phyloP scores from a whole-genome alignment of 2,888 invertebrate genomes.

The Tenodera sinensis region DNA sequence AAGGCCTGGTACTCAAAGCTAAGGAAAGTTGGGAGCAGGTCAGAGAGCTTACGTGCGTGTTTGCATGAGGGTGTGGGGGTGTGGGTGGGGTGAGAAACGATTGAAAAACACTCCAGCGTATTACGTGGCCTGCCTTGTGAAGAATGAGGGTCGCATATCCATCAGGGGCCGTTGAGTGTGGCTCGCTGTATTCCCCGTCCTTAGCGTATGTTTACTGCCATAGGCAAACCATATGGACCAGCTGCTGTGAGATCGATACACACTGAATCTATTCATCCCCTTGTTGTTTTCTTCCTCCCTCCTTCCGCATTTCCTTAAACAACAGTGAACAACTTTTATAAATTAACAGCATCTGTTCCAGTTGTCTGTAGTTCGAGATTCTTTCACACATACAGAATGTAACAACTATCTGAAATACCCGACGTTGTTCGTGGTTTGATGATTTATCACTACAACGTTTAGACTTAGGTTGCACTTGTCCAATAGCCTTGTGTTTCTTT shows the following conservation, averaged over 20 bases:
- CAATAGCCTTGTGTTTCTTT: no score
- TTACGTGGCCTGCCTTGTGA: constrained; percentile 9
- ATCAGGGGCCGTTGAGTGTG: background rate
- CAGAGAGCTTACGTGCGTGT: background rate
- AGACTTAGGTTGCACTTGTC: no score
- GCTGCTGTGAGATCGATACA: background rate
- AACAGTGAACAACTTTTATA: background rate
- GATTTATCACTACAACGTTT: no score
- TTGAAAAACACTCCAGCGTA: background rate
- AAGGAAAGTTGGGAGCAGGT: no score
- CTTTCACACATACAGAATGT: no score
- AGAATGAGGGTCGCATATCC: background rate
- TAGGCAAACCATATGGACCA: background rate
- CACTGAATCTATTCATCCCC: background rate
- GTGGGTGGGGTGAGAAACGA: background rate
- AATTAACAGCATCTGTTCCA: background rate
- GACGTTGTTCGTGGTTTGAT: no score
- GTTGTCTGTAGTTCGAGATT: no score
- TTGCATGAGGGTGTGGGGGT: no score
- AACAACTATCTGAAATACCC: no score
- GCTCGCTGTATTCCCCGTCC: no score
- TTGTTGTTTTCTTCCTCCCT: background rate
- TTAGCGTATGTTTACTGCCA: background rate
- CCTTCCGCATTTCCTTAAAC: background rate
- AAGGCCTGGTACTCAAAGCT: no score